phyloP scores from a whole-genome alignment of 2,113 vertebrate species.

The Pandion haliaetus region DNA sequence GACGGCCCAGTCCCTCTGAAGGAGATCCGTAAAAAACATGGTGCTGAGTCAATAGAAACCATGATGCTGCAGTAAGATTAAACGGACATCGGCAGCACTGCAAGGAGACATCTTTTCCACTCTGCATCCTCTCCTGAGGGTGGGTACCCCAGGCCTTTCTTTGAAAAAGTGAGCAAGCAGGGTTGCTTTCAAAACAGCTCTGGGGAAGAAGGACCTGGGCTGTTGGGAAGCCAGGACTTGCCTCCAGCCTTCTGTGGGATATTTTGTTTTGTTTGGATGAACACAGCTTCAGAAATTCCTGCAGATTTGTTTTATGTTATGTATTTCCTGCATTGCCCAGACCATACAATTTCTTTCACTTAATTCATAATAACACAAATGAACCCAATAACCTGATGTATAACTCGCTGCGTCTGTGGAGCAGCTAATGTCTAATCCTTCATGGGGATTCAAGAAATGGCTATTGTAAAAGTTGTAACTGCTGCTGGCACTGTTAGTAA shows the following conservation, averaged over 20 bases:
- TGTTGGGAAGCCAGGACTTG: neutral
- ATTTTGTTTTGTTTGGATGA: slow-evolving; percentile 35
- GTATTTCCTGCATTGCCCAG: slow-evolving; percentile 1
- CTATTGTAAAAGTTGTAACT: neutral
- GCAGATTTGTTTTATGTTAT: neutral
- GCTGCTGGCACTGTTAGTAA: neutral
- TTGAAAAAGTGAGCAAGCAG: neutral
- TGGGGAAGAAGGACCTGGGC: neutral
- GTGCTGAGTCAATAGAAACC: neutral
- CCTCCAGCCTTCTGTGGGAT: neutral
- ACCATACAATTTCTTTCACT: neutral
- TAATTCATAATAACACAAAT: neutral
- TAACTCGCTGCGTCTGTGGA: neutral
- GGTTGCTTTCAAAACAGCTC: neutral
- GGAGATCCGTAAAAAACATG: neutral
- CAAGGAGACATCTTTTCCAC: neutral
- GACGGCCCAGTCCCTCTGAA: neutral
- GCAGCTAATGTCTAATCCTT: neutral
- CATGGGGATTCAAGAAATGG: neutral
- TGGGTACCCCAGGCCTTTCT: neutral
- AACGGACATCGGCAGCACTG: neutral
- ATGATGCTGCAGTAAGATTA: neutral
- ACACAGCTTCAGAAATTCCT: neutral
- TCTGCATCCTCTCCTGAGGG: neutral
- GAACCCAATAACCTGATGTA: neutral